A percentile compares a stretch with the other conserved stretches of the same genome.
phyloP scores from a whole-genome alignment of 2,113 vertebrate genomes.

The Galemys pyrenaicus region DNA sequence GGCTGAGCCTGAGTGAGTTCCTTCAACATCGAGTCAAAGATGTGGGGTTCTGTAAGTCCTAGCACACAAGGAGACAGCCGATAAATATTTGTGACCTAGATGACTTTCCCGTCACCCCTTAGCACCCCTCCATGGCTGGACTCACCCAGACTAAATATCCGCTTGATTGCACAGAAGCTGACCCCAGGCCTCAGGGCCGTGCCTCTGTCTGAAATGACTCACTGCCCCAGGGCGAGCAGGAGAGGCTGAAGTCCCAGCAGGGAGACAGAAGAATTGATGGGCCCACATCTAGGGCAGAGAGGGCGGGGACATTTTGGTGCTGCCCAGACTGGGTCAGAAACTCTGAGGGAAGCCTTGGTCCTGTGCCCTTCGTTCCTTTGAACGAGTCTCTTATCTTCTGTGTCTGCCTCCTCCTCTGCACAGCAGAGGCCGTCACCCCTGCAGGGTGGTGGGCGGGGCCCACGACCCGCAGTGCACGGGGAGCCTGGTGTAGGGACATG shows the following conservation, averaged over 20 bases:
- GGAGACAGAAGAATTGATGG: not conserved
- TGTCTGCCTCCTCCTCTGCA: not conserved
- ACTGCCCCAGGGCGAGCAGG: not conserved
- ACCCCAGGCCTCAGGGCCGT: not conserved
- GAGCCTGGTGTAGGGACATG: too few relatives aligned
- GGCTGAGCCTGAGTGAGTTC: not conserved
- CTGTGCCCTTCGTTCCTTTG: not conserved
- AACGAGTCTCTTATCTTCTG: not conserved
- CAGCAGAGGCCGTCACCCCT: not conserved
- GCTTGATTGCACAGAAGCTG: constrained; percentile 17
- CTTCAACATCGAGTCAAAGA: not conserved
- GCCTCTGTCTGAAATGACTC: not conserved
- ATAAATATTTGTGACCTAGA: not conserved
- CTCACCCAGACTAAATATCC: not conserved
- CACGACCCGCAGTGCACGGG: too few relatives aligned
- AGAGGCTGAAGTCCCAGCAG: not conserved
- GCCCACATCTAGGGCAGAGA: not conserved
- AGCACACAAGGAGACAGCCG: not conserved
- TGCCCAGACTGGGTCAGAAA: not conserved
- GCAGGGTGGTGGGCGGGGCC: not conserved
- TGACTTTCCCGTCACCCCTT: not conserved
- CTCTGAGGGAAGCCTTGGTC: not conserved
- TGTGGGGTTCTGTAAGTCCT: not conserved
- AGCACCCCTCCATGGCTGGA: not conserved
- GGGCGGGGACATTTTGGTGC: not conserved